Evolutionary conservation across 2,797 vertebrate genomes (phyloP).

Genomic region (Clarias pachynema): DNA sequence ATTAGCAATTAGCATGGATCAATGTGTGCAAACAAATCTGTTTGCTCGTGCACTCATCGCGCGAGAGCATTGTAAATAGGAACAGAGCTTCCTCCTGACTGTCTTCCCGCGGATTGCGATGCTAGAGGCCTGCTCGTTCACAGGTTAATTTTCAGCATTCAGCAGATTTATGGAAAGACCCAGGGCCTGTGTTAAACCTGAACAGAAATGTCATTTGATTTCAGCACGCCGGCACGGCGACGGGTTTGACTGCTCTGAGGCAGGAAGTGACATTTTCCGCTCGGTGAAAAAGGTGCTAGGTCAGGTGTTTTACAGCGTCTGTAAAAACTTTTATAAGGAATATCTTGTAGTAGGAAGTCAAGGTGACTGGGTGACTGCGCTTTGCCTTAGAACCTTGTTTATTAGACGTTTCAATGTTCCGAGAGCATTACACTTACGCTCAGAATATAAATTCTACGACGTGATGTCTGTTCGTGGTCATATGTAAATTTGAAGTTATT

Average conservation of each 20-base stretch:
- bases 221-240: not conserved
- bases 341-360: not conserved
- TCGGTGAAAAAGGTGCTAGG: constrained; percentile 24
- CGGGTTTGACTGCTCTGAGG: constrained; percentile 17
- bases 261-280: constrained; percentile 55
- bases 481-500: not conserved
- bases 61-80: not conserved
- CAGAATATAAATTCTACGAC: too few relatives aligned
- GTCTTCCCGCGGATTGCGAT: constrained; percentile 7
- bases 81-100: not conserved
- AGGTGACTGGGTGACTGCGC: constrained; percentile 11
- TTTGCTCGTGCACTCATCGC: constrained; percentile 5
- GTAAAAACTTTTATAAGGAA: constrained; percentile 32
- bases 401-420: not conserved
- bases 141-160: constrained; percentile 41
- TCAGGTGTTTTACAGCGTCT: constrained; percentile 20
- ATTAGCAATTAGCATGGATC: constrained; percentile 26
- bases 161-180: constrained; percentile 55
- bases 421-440: not conserved
- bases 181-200: constrained; percentile 30
- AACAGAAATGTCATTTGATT: constrained; percentile 34
- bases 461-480: not conserved
- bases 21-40: constrained; percentile 17
- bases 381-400: not conserved
- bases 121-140: constrained; percentile 27